phyloP scores from a whole-genome alignment of 2,797 vertebrate genomes.

The Cygnus olor region DNA sequence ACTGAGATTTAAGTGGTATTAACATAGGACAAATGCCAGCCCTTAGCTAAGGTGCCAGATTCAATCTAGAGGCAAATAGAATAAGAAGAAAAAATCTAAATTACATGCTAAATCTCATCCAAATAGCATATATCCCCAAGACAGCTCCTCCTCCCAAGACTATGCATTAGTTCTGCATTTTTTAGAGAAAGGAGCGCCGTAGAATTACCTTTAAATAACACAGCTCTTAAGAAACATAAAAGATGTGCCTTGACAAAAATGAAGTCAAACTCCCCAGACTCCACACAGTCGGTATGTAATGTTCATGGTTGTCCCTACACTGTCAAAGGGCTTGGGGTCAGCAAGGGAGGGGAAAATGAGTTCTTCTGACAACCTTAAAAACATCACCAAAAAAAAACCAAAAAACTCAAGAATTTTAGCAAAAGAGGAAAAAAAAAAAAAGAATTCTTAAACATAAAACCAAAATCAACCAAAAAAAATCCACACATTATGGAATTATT shows the following conservation, averaged over 20 bases:
- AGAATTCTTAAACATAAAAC: not conserved
- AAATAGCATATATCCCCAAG: not conserved
- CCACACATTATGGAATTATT: not conserved
- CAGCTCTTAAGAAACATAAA: not conserved
- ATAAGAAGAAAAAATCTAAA: not conserved
- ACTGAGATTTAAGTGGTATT: not conserved
- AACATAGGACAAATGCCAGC: not conserved
- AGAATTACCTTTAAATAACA: not conserved
- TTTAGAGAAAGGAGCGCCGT: not conserved
- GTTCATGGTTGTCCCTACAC: not conserved
- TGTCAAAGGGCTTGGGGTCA: not conserved
- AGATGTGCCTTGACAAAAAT: not conserved
- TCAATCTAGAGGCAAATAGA: not conserved
- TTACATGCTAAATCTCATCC: not conserved
- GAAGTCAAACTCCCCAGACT: not conserved
- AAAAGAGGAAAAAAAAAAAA: not conserved
- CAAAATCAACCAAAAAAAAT: not conserved
- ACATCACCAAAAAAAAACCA: not conserved
- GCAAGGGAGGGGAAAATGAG: not conserved
- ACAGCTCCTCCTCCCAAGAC: not conserved
- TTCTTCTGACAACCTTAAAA: not conserved
- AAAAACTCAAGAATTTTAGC: not conserved
- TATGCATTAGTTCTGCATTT: not conserved
- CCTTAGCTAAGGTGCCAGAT: not conserved
- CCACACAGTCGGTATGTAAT: rapidly evolving